Percentiles rank a stretch among this genome's conserved stretches.
Conservation (phyloP, 2,113 vertebrate species). For the Apodemus speciosus region DNA sequence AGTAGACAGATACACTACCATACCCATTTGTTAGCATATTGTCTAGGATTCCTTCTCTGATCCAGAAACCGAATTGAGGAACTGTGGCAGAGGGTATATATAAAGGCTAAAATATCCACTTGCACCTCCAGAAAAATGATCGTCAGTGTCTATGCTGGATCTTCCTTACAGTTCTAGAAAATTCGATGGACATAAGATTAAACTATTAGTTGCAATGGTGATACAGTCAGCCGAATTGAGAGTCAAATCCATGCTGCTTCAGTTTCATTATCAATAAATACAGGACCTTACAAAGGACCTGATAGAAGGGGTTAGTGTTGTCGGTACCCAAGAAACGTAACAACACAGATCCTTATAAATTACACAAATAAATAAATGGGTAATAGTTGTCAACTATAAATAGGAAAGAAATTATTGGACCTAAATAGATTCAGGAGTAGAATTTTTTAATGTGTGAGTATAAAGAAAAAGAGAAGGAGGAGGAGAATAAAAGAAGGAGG, state of each 20-base stretch:
- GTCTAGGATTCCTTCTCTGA: background rate
- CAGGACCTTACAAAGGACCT: background rate
- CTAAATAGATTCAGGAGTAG: slow-evolving; percentile 7
- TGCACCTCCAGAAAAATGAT: background rate
- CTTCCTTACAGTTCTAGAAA: background rate
- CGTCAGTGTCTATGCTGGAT: background rate
- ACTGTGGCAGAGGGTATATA: background rate
- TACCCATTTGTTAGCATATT: background rate
- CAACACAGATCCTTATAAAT: background rate
- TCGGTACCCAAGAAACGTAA: background rate
- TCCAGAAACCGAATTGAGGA: background rate
- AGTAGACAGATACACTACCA: background rate
- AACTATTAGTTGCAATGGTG: background rate
- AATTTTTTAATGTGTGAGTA: background rate
- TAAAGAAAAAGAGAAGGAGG: too few species aligned
- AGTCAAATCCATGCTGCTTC: background rate
- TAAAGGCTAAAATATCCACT: background rate
- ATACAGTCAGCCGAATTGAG: background rate
- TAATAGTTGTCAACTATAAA: slow-evolving; percentile 1
- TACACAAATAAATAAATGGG: background rate
- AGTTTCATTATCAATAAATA: slow-evolving; percentile 11
- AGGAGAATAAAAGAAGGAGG: too few species aligned
- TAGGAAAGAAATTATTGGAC: background rate
- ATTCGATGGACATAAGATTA: background rate
- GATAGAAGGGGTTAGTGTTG: background rate